A percentile compares a stretch with the other conserved stretches of the same genome.
phyloP scores from a whole-genome alignment of 2,113 vertebrate genomes.

The Phasianus colchicus region DNA sequence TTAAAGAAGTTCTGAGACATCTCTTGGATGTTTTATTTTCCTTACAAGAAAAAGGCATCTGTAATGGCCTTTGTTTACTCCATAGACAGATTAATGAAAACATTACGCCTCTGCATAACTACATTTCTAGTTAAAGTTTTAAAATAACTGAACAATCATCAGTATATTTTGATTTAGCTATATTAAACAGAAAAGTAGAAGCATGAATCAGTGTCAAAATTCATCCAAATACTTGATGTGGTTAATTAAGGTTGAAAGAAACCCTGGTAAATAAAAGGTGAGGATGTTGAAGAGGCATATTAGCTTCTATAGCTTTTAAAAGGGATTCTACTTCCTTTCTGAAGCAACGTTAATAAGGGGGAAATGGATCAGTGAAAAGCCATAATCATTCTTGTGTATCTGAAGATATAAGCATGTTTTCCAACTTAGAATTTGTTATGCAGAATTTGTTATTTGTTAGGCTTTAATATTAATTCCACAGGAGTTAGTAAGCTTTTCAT shows the following conservation, averaged over 20 bases:
- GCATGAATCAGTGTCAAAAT: neutral
- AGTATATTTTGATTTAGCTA: neutral
- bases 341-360: neutral
- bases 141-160: neutral
- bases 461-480: neutral
- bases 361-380: neutral
- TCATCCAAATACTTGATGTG: neutral
- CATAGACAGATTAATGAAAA: neutral
- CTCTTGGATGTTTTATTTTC: neutral
- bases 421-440: neutral
- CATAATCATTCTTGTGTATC: neutral
- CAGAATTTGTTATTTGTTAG: neutral
- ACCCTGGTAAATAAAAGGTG: neutral
- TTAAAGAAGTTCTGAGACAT: neutral
- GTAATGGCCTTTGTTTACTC: neutral
- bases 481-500: neutral
- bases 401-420: neutral
- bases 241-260: neutral
- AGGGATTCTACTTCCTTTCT: neutral
- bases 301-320: neutral
- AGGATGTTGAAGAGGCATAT: neutral
- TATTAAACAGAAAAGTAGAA: neutral
- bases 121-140: neutral
- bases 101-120: neutral
- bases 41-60: neutral